Conservation (phyloP, 64 coral and sea anemone genomes). For the Acropora yongei region DNA sequence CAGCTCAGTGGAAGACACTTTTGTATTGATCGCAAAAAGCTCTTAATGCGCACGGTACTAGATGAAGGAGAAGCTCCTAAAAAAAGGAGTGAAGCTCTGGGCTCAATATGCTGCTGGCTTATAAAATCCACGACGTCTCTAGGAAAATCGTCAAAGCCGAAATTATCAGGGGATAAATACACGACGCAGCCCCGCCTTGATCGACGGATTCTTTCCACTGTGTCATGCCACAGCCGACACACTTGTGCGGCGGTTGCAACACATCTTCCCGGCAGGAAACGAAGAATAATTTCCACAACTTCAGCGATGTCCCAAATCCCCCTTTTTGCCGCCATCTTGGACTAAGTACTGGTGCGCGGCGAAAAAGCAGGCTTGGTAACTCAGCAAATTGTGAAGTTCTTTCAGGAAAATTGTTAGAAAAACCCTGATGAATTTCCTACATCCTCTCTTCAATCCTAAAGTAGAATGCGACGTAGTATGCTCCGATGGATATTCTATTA, state of each 20-base stretch:
- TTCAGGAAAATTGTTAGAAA: background rate
- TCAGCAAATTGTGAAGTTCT: background rate
- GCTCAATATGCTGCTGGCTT: background rate
- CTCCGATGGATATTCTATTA: slow-evolving; percentile 74
- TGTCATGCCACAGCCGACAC: slow-evolving; percentile 74
- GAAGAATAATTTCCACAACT: slow-evolving; percentile 85
- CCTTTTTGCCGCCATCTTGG: slow-evolving; percentile 58
- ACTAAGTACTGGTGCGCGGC: slow-evolving; percentile 6
- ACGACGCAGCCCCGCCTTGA: slow-evolving; percentile 64
- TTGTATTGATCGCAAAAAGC: slow-evolving; percentile 10
- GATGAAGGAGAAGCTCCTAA: slow-evolving; percentile 19
- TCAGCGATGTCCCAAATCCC: slow-evolving; percentile 61
- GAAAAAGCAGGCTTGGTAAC: background rate
- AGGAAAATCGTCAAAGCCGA: slow-evolving; percentile 22
- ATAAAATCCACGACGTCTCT: slow-evolving; percentile 19
- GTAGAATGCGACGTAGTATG: slow-evolving; percentile 72
- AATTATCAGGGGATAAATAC: slow-evolving; percentile 23
- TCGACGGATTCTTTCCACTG: slow-evolving; percentile 68
- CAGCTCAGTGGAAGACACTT: slow-evolving; percentile 45
- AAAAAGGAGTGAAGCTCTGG: slow-evolving; percentile 41
- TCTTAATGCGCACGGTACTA: background rate
- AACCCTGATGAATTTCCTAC: slow-evolving; percentile 82
- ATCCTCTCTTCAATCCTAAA: slow-evolving; percentile 80
- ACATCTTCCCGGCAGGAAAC: slow-evolving; percentile 67
- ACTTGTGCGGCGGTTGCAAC: slow-evolving; percentile 71